phyloP scores from a whole-genome alignment of 1,140 invertebrate species.

The Ganaspis sp. region DNA sequence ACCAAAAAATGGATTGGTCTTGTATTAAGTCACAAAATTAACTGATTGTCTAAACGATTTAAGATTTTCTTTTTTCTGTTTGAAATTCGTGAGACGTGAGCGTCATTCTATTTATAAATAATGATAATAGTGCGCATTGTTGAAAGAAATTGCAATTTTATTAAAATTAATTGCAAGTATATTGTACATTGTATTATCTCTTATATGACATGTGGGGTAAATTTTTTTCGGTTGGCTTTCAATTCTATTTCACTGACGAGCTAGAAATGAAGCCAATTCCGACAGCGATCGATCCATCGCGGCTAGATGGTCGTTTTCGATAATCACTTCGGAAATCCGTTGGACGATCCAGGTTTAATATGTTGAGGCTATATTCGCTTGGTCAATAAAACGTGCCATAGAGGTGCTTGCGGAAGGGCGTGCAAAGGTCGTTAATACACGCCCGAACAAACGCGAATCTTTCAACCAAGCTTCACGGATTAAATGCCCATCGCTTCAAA shows the following conservation, averaged over 20 bases:
- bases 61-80: no score
- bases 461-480: not conserved
- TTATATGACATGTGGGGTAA: not conserved
- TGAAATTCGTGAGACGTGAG: no score
- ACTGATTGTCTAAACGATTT: no score
- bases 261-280: constrained; percentile 13
- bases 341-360: constrained; percentile 24
- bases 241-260: constrained; percentile 21
- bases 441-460: constrained; percentile 21
- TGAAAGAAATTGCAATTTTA: no score
- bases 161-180: not conserved
- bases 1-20: no score
- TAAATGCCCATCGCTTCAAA: not conserved
- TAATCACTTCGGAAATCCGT: constrained; percentile 25
- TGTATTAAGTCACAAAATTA: no score
- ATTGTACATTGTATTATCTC: not conserved
- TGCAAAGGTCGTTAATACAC: constrained; percentile 23
- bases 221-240: not conserved
- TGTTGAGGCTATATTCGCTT: constrained; percentile 16
- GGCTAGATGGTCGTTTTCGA: constrained; percentile 21
- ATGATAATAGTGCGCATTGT: no score
- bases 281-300: constrained; percentile 17
- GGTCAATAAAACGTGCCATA: constrained; percentile 27
- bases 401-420: constrained; percentile 3
- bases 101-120: no score